Base-by-base conservation (phyloP, 2,888 invertebrate genomes). In the Meliscaeva auricollis region DNA sequence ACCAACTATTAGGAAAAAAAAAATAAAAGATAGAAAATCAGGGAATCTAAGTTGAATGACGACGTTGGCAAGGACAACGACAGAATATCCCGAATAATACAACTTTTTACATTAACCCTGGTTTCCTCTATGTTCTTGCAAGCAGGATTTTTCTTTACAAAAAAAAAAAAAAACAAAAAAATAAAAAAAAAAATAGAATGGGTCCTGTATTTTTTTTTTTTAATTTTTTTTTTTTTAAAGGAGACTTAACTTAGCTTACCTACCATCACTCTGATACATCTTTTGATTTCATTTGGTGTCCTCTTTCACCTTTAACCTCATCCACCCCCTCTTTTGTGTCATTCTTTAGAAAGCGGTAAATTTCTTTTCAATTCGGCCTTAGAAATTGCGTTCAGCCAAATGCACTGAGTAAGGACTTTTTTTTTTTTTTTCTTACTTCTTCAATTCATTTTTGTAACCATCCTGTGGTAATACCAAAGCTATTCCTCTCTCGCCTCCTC, bases 341-440 rank as follows among this genome's bases (percentile, higher is more conserved):
- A 52, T 48, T 75, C 75, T 17, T 64, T 68, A 81, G 76, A 83
- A 78, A 75, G 80, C 84, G 74, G 75, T 70, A 68, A 72, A 84
- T 79, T 84, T 84, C 84, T 76, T 80, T 84, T 84, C 84, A 80
- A 80, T 80, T 75, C 75, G 70, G 38, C 52, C 75, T 56, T 76
- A 84, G 83, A 84, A 79, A 84, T 75, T 70, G 64, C 50, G 50
- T 48, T 70, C 75, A 75, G 70, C 60, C 60, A 75, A 84, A 79
- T 80, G 84, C 80, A 75, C 75, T 84, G 84, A 84, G 66, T 84
- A 70, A 62, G 74, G 64, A 52, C 20, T 75, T 79, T 48, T 41
- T 52, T 52, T 26, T 56, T 48, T 62, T 70, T 64, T 13, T 46
- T 44, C 46, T 66, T 46, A 17, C 35, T 52, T 20, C 44, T 48